Base-by-base conservation (phyloP, 1,140 invertebrate species). In the Scylla paramamosain region DNA sequence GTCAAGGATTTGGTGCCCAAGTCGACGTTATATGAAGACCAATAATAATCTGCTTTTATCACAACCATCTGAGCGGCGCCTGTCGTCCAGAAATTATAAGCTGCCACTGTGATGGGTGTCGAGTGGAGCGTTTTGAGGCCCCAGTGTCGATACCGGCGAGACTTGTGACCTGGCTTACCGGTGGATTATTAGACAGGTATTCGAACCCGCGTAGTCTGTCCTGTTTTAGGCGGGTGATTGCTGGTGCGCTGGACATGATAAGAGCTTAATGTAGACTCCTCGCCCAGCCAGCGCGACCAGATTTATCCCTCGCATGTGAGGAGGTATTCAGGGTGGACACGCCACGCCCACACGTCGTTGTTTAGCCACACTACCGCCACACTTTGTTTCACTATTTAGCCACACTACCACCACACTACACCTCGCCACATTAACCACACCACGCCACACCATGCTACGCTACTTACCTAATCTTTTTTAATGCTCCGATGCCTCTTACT, bases 41-140 rank as follows among this genome's bases (percentile, higher is more conserved):
- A 94, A 91, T 94, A 91, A 94, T 94, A 90, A 89, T 83, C 59
- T 82, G 59, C 32, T 52, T 94, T 84, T 94, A 94, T 94, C 93
- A 82, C 88, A 46, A 59, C 39, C 93, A 91, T 94, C 93, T 90
- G 93, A 90, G 59, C 88, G 90, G 48, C 16, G 16, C 93, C 48
- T 59, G 93, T 82, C 93, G 77, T 90, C 88, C 93, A 77, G 32
- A 94, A 94, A 94, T 94, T 94, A 94, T 94, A 94, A 94, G 93
- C 88, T 94, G 93, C 88, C 93, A 94, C 82, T 91, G 67, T 90
- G 93, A 67, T 84, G 93, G 88, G 93, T 94, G 84, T 94, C 93
- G 93, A 94, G 89, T 52, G 67, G 93, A 16, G 93, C 67, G 77
- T 82, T 91, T 91, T 20, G 87, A 91, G 82, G 46, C 82, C 59